Conservation (phyloP, 2,113 vertebrate species). For the Spizaetus ornatus region DNA sequence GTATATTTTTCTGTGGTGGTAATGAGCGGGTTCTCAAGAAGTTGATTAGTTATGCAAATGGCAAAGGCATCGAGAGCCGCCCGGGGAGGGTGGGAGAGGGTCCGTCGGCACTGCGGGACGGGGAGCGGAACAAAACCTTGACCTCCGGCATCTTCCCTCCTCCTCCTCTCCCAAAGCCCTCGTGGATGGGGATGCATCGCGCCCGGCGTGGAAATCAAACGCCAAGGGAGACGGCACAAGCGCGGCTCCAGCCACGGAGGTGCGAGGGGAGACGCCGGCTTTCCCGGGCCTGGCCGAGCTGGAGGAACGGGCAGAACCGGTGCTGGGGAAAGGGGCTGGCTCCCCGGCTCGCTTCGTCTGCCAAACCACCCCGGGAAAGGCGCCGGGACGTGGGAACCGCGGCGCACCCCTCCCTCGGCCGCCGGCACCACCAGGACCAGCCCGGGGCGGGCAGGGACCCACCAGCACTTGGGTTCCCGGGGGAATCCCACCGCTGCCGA, state of each 20-base stretch:
- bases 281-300: neutral
- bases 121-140: neutral
- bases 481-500: neutral
- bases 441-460: neutral
- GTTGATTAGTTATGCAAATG: neutral
- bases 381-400: neutral
- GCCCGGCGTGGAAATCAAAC: accelerated
- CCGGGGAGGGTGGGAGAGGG: neutral
- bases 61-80: neutral
- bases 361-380: neutral
- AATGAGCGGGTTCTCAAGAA: neutral
- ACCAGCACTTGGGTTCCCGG: neutral
- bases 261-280: neutral
- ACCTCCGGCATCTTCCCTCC: neutral
- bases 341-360: neutral
- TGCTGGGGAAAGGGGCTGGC: neutral
- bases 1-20: neutral
- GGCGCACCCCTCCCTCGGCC: neutral
- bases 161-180: neutral
- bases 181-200: accelerated
- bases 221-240: neutral
- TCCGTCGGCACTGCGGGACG: accelerated
- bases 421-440: neutral
- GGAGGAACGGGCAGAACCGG: conserved; percentile 26
- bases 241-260: accelerated